Base-by-base conservation (phyloP, 2,113 vertebrate species). In the Beaufortia kweichowensis region DNA sequence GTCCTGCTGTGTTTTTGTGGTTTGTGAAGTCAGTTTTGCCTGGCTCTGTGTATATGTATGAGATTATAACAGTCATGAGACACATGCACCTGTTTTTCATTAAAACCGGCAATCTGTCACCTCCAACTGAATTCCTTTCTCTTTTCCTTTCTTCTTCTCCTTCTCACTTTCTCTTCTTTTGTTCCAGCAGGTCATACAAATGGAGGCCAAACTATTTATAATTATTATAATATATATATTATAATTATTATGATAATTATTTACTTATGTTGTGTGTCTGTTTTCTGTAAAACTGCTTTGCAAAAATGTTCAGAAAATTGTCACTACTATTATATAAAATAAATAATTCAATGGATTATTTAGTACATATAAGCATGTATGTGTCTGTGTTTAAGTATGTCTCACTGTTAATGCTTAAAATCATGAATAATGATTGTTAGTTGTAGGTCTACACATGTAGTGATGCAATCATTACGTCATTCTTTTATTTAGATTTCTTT, bases 21-120 rank as follows among this genome's bases (percentile, higher is more conserved):
- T 74, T 70, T 76, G 70, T 88, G 88, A 90, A 87, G 77, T 90
- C 87, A 90, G 82, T 77, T 77, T 89, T 86, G 87, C 87, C 81
- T 71, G 50, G 15, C 43, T 60, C 17, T 50, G 46, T 33, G 26
- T 21, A 23, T 2, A 0, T 19, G 35, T 46, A n/a, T 78, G n/a
- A 48, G 23, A 61, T 9, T 21, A 19, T 71, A 39, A 33, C 21
- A 62, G 46, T 59, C 66, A 69, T 55, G 73, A 48, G 23, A 23
- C 60, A 14, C 11, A 26, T 43, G 56, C 46, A 68, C 74, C 81
- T 83, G 81, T 73, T 83, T 83, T 64, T 74, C 57, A 80, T 83
- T 83, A 79, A 33, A 73, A 3, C 10, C 73, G 19, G 24, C 62
- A 19, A 62, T 79, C 62, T 79, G 63, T 77, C 81, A 77, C 73